Base-by-base conservation (phyloP, 1,140 invertebrate genomes). In the Drosophila watanabei region DNA sequence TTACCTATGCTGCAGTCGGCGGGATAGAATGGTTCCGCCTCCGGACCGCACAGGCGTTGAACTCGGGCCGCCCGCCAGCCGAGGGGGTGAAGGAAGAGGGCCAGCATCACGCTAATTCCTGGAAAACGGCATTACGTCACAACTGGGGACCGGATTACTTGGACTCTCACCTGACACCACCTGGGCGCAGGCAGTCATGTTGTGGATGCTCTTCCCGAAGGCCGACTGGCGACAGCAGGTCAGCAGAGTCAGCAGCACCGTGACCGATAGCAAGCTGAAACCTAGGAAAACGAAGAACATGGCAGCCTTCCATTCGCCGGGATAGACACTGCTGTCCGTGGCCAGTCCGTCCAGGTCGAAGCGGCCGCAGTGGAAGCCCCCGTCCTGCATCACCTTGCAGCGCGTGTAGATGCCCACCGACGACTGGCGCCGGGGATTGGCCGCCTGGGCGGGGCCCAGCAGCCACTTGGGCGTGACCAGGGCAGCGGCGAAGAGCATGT, bases 391-490 rank as follows among this genome's bases (percentile, higher is more conserved):
- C 57, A 94, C 94, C 13, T 95, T 96, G 89, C 97, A 98, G 56
- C 92, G 80, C n/a, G 92, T 93, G 82, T 96, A 97, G 46, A 98
- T 96, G 11, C 97, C 97, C 6, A 97, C 95, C 4, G 96, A 96
- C n/a, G 86, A 75, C 8, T 75, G 56, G 28, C 59, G 45, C 13
- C 51, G 32, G 30, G 54, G 51, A 45, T 63, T 45, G 33, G 28
- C 30, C 28, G 43, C 46, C 32, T 56, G 77, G 63, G 46, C 94
- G 33, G 95, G 94, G 39, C 96, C 96, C 43, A 97, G 94, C 35
- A 98, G 94, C 97, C 97, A 98, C 92, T 95, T 95, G 33, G 97
- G 97, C 56, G 96, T 97, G 89, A 97, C 95, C 68, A 97, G 94
- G 28, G 96, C 96, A 51, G 96, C 95, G 54, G 97, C 94, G 87